These are phyloP conservation scores for Spodoptera exigua DNA, from an alignment of 2,888 invertebrate species.

Conservation along the genomic window DNA sequence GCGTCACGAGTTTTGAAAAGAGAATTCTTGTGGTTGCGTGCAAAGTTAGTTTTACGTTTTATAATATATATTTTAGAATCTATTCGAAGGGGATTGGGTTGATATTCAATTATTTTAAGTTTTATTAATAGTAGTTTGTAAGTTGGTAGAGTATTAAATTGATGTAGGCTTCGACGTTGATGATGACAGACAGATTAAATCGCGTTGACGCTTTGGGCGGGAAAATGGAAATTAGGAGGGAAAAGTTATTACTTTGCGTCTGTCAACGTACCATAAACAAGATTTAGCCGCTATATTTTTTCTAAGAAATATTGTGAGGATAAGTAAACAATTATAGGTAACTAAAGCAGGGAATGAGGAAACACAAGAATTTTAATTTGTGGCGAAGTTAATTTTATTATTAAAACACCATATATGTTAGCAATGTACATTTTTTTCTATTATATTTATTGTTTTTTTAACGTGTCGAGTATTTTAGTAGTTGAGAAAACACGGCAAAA, in stretches of 20 bases:
- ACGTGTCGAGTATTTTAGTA: no score
- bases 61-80: slow-evolving; percentile 48
- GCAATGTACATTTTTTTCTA: no score
- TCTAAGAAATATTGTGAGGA: background rate
- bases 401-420: no score
- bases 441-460: no score
- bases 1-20: slow-evolving; percentile 75
- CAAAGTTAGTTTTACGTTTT: slow-evolving; percentile 35
- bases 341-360: background rate
- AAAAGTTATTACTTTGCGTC: slow-evolving; percentile 54
- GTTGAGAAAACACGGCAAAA: no score
- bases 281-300: slow-evolving; percentile 1
- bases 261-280: slow-evolving; percentile 13
- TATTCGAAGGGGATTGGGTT: slow-evolving; percentile 41
- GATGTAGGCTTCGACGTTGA: slow-evolving; percentile 75
- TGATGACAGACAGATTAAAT: slow-evolving; percentile 82
- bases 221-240: slow-evolving; percentile 71
- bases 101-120: slow-evolving; percentile 32
- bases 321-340: background rate
- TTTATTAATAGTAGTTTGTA: slow-evolving; percentile 19
- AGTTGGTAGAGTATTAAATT: slow-evolving; percentile 70
- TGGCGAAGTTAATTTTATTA: no score
- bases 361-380: background rate
- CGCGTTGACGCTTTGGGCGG: slow-evolving; percentile 79
- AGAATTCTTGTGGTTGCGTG: slow-evolving; percentile 71